Evolutionary conservation across 2,888 invertebrate genomes (phyloP).

Genomic region (Leucozona laternaria): DNA sequence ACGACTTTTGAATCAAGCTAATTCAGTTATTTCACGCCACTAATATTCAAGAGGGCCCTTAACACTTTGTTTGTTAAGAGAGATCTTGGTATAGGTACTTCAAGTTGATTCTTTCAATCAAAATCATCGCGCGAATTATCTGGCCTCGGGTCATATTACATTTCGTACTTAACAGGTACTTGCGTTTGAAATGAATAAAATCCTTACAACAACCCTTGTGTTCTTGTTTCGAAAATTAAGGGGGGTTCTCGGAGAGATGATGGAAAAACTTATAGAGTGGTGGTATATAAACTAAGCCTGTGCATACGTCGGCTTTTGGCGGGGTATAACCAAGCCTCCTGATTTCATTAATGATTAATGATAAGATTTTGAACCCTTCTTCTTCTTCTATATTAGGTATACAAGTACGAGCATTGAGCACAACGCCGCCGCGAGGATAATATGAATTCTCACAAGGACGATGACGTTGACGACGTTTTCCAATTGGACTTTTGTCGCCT

Average conservation of each 20-base stretch:
- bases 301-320: constrained; percentile 52
- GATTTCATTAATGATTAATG: constrained; percentile 75
- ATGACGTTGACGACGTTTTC: constrained; percentile 42
- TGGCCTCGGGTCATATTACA: constrained; percentile 76
- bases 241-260: neutral
- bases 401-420: neutral
- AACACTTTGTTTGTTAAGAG: constrained; percentile 51
- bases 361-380: constrained; percentile 70
- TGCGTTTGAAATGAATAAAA: constrained; percentile 69
- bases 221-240: neutral
- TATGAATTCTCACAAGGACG: constrained; percentile 39
- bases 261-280: constrained; percentile 3
- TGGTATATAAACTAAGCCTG: constrained; percentile 46
- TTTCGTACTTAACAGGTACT: constrained; percentile 75
- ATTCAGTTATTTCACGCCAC: constrained; percentile 70
- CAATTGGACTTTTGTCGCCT: constrained; percentile 83
- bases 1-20: constrained; percentile 28
- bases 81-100: constrained; percentile 51
- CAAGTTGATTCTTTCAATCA: constrained; percentile 71
- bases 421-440: constrained; percentile 52
- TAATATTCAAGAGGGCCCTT: constrained; percentile 55
- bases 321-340: constrained; percentile 34
- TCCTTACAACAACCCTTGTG: constrained; percentile 61
- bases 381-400: neutral
- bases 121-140: constrained; percentile 74